Percentiles rank a stretch among this genome's conserved stretches.
phyloP scores from a whole-genome alignment of 2,797 vertebrate genomes.

The Erithacus rubecula region DNA sequence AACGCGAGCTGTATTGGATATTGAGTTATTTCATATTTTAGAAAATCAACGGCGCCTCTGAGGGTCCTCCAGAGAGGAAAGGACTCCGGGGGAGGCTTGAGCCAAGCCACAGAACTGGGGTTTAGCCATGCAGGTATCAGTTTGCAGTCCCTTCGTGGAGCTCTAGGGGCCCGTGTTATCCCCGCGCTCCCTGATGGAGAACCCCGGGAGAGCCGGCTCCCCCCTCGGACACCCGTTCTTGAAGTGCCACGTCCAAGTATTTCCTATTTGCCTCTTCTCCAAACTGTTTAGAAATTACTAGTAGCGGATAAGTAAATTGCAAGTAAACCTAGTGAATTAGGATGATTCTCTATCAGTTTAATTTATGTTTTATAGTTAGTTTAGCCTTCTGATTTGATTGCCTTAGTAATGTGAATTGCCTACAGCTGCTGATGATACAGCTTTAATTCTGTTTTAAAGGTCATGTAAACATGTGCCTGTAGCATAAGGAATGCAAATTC shows the following conservation, averaged over 20 bases:
- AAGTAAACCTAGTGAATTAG: slow-evolving; percentile 78
- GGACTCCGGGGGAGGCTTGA: background rate
- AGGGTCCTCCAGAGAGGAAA: background rate
- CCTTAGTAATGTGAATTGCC: slow-evolving; percentile 82
- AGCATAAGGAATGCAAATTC: slow-evolving; percentile 81
- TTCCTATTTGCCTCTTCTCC: slow-evolving; percentile 16
- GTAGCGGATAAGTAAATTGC: slow-evolving; percentile 71
- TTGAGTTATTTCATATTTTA: background rate
- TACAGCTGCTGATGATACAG: slow-evolving; percentile 81
- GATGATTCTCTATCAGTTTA: slow-evolving; percentile 75
- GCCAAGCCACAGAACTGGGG: background rate
- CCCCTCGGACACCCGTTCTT: background rate
- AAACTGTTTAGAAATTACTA: slow-evolving; percentile 67
- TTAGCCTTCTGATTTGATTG: slow-evolving; percentile 82
- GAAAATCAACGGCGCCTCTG: background rate
- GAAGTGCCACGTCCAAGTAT: background rate
- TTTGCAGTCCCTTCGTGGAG: background rate
- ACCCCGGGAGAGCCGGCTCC: background rate
- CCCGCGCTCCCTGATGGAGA: background rate
- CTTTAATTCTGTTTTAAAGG: slow-evolving; percentile 85
- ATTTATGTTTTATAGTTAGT: slow-evolving; percentile 83
- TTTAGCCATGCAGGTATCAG: background rate
- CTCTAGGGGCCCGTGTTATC: background rate
- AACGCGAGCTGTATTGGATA: background rate
- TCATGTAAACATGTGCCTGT: slow-evolving; percentile 82